Evolutionary conservation across 2,888 invertebrate species (phyloP).

Genomic region (Hydriomena furcata): DNA sequence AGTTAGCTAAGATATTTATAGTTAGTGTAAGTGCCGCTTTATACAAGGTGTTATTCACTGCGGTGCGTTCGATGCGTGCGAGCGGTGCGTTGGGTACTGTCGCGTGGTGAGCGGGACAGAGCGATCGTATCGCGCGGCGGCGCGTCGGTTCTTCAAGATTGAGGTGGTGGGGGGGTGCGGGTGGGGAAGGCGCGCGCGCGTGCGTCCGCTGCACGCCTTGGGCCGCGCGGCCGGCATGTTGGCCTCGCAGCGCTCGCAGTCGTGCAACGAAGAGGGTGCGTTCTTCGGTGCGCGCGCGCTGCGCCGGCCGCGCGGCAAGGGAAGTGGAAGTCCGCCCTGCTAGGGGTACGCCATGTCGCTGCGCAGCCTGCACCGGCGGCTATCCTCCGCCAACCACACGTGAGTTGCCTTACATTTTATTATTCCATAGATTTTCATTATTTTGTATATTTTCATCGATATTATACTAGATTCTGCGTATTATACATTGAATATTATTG

Average conservation of each 20-base stretch:
- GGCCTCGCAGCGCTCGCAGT: slow-evolving; percentile 81
- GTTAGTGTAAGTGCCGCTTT: slow-evolving; percentile 45
- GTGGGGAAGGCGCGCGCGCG: slow-evolving; percentile 81
- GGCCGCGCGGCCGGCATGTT: slow-evolving; percentile 79
- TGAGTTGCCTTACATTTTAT: slow-evolving; percentile 55
- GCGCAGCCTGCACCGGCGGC: slow-evolving; percentile 86
- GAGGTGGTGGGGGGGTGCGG: slow-evolving; percentile 80
- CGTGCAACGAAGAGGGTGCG: slow-evolving; percentile 82
- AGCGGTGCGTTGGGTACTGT: slow-evolving; percentile 30
- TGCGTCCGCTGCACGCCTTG: slow-evolving; percentile 78
- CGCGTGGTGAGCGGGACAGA: slow-evolving; percentile 28
- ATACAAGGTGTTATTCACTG: slow-evolving; percentile 16
- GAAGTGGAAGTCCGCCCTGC: slow-evolving; percentile 84
- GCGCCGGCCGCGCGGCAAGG: slow-evolving; percentile 83
- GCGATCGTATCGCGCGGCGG: slow-evolving; percentile 40
- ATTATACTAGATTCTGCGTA: too few species aligned
- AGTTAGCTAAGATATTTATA: slow-evolving; percentile 52
- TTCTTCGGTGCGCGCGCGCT: slow-evolving; percentile 82
- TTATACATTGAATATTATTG: too few species aligned
- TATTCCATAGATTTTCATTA: too few species aligned
- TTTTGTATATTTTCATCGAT: too few species aligned
- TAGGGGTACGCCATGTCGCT: slow-evolving; percentile 86
- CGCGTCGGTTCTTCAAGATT: slow-evolving; percentile 69
- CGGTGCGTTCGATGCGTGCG: slow-evolving; percentile 42
- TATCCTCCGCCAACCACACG: slow-evolving; percentile 85